Conservation (phyloP, 2,888 invertebrate genomes). For the Venusia cambrica region DNA sequence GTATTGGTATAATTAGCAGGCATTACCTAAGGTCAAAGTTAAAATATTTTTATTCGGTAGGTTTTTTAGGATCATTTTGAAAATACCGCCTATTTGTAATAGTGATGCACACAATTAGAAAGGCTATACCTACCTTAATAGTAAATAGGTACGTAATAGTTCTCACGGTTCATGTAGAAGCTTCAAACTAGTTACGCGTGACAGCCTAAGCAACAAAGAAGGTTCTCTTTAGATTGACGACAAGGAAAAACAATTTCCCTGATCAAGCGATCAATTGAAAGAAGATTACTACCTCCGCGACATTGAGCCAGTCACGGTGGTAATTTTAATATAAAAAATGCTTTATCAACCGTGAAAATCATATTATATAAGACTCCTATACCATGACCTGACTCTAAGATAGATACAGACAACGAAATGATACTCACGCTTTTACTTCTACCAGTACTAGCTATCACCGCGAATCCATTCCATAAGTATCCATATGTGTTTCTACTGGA, state of each 20-base stretch:
- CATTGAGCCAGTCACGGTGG: slow-evolving; percentile 58
- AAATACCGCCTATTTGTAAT: too few species aligned
- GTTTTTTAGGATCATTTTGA: too few species aligned
- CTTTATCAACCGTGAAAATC: slow-evolving; percentile 60
- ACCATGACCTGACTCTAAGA: slow-evolving; percentile 55
- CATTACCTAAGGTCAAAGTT: too few species aligned
- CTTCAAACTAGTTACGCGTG: too few species aligned
- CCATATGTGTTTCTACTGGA: slow-evolving; percentile 69
- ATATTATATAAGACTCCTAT: slow-evolving; percentile 66
- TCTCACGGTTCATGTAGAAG: too few species aligned
- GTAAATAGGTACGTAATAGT: too few species aligned
- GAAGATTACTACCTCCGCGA: slow-evolving; percentile 47
- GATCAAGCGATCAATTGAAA: slow-evolving; percentile 28
- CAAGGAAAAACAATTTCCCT: slow-evolving; percentile 40
- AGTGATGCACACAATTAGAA: too few species aligned
- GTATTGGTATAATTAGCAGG: too few species aligned
- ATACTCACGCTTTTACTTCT: slow-evolving; percentile 55
- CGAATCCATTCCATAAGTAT: slow-evolving; percentile 66
- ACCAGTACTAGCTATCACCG: slow-evolving; percentile 41
- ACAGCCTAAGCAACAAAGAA: slow-evolving; percentile 2
- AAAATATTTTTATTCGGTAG: too few species aligned
- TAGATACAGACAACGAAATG: slow-evolving; percentile 27
- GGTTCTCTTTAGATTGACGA: slow-evolving; percentile 6
- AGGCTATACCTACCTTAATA: too few species aligned
- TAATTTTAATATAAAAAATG: slow-evolving; percentile 58